phyloP scores from a whole-genome alignment of 2,888 invertebrate genomes.

The Polietes domitor region DNA sequence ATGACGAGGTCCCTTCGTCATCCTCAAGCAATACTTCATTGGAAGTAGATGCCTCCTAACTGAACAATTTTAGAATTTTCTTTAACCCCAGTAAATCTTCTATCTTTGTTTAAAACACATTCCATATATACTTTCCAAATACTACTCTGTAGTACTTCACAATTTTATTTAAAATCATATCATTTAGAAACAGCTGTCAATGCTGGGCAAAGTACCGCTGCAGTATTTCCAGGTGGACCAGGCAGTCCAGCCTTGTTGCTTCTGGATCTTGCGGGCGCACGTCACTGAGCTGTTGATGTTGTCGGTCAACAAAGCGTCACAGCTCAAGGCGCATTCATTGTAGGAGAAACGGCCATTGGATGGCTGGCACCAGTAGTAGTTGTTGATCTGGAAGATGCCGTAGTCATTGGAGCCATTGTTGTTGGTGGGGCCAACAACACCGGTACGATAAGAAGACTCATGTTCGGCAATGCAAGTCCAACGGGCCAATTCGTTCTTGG shows the following conservation, averaged over 20 bases:
- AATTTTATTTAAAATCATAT: too few relatives aligned
- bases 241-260: conserved; percentile 76
- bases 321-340: conserved; percentile 74
- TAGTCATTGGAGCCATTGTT: conserved; percentile 79
- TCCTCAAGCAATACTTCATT: too few relatives aligned
- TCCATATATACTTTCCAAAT: too few relatives aligned
- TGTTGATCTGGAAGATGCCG: conserved; percentile 76
- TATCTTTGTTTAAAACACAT: too few relatives aligned
- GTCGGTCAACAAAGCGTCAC: conserved; percentile 73
- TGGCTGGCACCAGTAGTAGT: conserved; percentile 75
- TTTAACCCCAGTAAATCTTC: too few relatives aligned
- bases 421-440: conserved; percentile 80
- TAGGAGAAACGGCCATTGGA: conserved; percentile 70
- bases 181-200: conserved; percentile 73
- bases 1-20: too few relatives aligned
- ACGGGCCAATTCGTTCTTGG: conserved; percentile 69
- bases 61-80: too few relatives aligned
- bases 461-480: conserved; percentile 75
- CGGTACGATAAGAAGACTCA: conserved; percentile 78
- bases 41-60: too few relatives aligned
- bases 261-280: conserved; percentile 74
- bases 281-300: conserved; percentile 73
- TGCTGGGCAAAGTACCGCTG: conserved; percentile 71
- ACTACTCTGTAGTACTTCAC: too few relatives aligned
- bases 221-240: conserved; percentile 77